These are phyloP conservation scores for Berghia stephanieae DNA, from an alignment of 1,140 invertebrate species.

Conservation along the genomic window DNA sequence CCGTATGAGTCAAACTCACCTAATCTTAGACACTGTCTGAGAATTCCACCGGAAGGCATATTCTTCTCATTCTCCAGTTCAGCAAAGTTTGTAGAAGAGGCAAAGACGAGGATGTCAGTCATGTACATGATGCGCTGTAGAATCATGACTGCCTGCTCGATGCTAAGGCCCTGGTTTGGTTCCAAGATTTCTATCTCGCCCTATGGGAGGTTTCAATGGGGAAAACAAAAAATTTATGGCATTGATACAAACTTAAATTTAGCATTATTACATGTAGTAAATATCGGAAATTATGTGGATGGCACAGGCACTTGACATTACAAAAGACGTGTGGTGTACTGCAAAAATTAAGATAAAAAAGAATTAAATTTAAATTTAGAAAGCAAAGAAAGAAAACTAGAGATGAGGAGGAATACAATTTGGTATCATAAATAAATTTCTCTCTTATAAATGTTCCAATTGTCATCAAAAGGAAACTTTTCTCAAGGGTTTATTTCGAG, in stretches of 20 bases:
- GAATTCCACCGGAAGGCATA: conserved; percentile 98
- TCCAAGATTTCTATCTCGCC: conserved; percentile 98
- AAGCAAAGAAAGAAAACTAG: too few relatives aligned
- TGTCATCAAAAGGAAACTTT: not conserved
- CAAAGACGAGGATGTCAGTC: conserved; percentile 98
- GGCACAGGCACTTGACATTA: too few relatives aligned
- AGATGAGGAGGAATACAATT: not conserved
- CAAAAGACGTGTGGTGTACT: too few relatives aligned
- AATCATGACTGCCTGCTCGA: conserved; percentile 96
- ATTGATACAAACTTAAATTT: too few relatives aligned
- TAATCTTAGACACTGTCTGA: conserved; percentile 93
- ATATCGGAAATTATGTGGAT: too few relatives aligned
- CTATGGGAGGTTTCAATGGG: too few relatives aligned
- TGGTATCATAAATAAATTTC: not conserved
- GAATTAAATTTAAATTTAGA: too few relatives aligned
- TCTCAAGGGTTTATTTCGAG: too few relatives aligned
- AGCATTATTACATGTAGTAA: too few relatives aligned
- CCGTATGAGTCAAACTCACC: conserved; percentile 77
- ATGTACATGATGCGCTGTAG: conserved; percentile 96
- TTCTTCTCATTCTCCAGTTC: conserved; percentile 99
- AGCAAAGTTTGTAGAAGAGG: conserved; percentile 94
- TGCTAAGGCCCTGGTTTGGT: conserved; percentile 97
- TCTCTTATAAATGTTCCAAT: not conserved
- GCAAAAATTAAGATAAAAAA: too few relatives aligned
- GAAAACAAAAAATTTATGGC: conserved; percentile 33